Base-by-base conservation (phyloP, 2,113 vertebrate genomes). In the Zosterops hypoxanthus region DNA sequence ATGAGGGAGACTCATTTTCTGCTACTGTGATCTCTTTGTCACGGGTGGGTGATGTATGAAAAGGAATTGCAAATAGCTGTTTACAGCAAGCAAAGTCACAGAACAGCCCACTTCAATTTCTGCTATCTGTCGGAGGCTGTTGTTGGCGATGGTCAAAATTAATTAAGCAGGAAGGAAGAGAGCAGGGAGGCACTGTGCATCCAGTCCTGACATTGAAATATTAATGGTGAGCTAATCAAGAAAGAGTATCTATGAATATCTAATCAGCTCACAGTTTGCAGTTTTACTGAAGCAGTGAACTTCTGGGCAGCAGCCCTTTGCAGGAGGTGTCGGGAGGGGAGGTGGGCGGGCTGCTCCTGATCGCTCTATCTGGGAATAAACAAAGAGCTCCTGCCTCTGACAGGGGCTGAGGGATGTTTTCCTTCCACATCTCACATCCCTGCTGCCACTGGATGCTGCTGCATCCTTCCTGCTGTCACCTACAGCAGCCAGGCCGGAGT, bases 101-200 rank as follows among this genome's bases (percentile, higher is more conserved):
- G 88, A 96, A 83, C 94, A 96, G 88, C 95, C 94, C 79, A 86
- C 93, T 97, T 92, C 93, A 95, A 96, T 97, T 96, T 90, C 93
- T 94, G 93, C 94, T 96, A 66, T 94, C 95, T 95, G 76, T 92
- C 7, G 33, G 94, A 91, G 86, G 34, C 95, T 84, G 83, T 68
- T 94, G 93, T 83, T 8, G n/a, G 76, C 15, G 39, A 90, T 95
- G 95, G 96, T 94, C 93, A 93, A 96, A 95, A 97, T 96, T 96
- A 97, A 97, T 97, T 97, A 97, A 94, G 95, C 94, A 97, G 93
- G 95, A 97, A 97, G 88, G 90, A 96, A 94, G 92, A 86, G 88
- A 94, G 93, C 87, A 79, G 85, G 64, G 64, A 96, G 85, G 92
- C 88, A 93, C 85, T 28, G 4, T 55, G 76, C 90, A 96, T 88